Evolutionary conservation across 2,888 invertebrate genomes (phyloP), one percentile per base, ranked within the genome.

Genomic region (Neoascia interrupta): DNA sequence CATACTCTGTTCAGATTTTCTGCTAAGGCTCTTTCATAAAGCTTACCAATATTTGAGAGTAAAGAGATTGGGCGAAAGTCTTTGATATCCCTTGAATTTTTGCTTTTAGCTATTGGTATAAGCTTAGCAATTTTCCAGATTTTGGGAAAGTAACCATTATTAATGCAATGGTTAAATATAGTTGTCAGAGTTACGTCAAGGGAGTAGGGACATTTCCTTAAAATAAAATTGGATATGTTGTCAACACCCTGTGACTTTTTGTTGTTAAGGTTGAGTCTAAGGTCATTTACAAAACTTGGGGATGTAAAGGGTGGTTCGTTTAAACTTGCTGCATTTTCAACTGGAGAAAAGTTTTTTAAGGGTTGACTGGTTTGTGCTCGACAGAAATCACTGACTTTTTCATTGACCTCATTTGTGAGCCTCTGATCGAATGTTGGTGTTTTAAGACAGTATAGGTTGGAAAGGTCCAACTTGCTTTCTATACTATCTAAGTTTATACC

Each of bases 111-210:
- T 47, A n/a, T 4, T n/a, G 1, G 47, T 28, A 47, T 31, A 31
- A 18, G n/a, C n/a, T n/a, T n/a, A n/a, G n/a, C n/a, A n/a, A n/a
- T n/a, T n/a, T n/a, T n/a, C n/a, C n/a, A n/a, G n/a, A n/a, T n/a
- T n/a, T n/a, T n/a, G n/a, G n/a, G n/a, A n/a, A n/a, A n/a, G n/a
- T n/a, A n/a, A n/a, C n/a, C n/a, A n/a, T n/a, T n/a, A n/a, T n/a
- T n/a, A 10, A 47, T 47, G n/a, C 16, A 31, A 1, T 47, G 47
- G n/a, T 47, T 47, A 47, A 16, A 47, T 47, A 31, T 47, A 5
- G 31, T 10, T 0, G 34, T 8, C 21, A 21, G 6, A 11, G 13
- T 19, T 2, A 13, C 13, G 5, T 49, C 49, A 23, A 34, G 11
- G 5, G 49, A 34, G 19, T 11, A 8, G 6, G 49, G 49, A 10